A percentile compares a stretch with the other conserved stretches of the same genome.
Conservation (phyloP, 2,113 vertebrate species). For the Benitochromis conjunctus region DNA sequence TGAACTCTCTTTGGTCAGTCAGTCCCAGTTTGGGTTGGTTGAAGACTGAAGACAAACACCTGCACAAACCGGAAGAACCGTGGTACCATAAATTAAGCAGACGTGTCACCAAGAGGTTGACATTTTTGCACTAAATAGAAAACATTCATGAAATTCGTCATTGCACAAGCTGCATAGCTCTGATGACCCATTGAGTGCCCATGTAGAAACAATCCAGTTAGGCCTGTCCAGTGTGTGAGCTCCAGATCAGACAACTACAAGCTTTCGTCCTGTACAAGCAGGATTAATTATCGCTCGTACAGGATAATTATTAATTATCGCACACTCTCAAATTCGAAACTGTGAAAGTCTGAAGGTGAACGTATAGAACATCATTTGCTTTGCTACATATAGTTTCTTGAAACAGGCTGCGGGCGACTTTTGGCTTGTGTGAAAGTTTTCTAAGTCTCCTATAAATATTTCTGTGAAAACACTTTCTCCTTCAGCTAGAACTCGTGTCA, state of each 20-base stretch:
- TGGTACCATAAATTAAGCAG: background rate
- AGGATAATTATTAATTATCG: no score
- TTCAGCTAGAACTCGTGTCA: slow-evolving; percentile 30
- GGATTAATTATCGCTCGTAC: no score
- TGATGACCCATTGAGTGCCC: background rate
- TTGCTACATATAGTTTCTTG: slow-evolving; percentile 6
- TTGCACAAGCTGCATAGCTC: background rate
- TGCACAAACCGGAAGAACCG: background rate
- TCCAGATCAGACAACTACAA: background rate
- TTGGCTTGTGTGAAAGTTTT: slow-evolving; percentile 10
- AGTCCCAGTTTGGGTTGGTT: background rate
- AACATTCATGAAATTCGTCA: background rate
- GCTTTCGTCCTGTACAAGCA: background rate
- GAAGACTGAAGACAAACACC: background rate
- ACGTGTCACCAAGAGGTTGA: background rate
- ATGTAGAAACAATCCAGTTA: background rate
- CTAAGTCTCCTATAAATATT: slow-evolving; percentile 29
- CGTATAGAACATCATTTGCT: slow-evolving; percentile 4
- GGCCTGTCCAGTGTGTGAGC: background rate
- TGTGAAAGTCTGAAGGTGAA: background rate
- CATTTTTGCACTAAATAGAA: background rate
- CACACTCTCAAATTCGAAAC: background rate
- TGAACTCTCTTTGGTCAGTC: background rate
- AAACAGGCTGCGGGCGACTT: background rate
- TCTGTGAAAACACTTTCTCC: slow-evolving; percentile 29